A percentile compares a stretch with the other conserved stretches of the same genome.
These are phyloP conservation scores for Channa maculata DNA, from an alignment of 2,113 vertebrate genomes.

Conservation along the genomic window DNA sequence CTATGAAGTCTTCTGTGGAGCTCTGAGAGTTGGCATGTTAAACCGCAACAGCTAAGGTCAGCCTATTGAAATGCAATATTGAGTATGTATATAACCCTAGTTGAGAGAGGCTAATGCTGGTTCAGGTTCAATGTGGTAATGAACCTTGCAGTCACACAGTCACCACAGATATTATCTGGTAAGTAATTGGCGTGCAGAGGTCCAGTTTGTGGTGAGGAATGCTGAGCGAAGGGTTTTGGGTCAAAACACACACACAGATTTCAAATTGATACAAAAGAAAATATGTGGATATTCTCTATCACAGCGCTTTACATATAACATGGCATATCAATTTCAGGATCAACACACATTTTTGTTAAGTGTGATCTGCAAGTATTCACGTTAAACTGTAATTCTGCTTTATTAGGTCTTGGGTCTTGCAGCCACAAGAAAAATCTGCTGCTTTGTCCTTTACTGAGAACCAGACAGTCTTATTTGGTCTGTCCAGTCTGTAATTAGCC, in stretches of 20 bases:
- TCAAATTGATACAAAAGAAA: neutral
- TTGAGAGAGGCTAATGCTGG: constrained; percentile 65
- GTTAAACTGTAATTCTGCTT: too few species aligned
- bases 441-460: too few species aligned
- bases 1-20: constrained; percentile 58
- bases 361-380: too few species aligned
- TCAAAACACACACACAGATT: constrained; percentile 22
- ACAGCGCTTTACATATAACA: neutral
- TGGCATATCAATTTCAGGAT: neutral
- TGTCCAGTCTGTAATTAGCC: too few species aligned
- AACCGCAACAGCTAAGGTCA: constrained; percentile 71
- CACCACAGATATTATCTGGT: constrained; percentile 65
- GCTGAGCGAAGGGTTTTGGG: constrained; percentile 41
- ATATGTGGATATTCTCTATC: neutral
- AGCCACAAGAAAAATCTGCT: too few species aligned
- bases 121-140: constrained; percentile 72
- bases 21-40: constrained; percentile 61
- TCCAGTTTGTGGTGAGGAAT: constrained; percentile 59
- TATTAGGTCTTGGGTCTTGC: too few species aligned
- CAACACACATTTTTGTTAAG: too few species aligned
- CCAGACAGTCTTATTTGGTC: too few species aligned
- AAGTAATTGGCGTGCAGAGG: constrained; percentile 70
- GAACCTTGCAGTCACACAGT: constrained; percentile 61
- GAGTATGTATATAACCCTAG: constrained; percentile 79
- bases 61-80: constrained; percentile 75